These are phyloP conservation scores for Esperia sulphurella DNA, from an alignment of 2,888 invertebrate species.

Conservation along the genomic window DNA sequence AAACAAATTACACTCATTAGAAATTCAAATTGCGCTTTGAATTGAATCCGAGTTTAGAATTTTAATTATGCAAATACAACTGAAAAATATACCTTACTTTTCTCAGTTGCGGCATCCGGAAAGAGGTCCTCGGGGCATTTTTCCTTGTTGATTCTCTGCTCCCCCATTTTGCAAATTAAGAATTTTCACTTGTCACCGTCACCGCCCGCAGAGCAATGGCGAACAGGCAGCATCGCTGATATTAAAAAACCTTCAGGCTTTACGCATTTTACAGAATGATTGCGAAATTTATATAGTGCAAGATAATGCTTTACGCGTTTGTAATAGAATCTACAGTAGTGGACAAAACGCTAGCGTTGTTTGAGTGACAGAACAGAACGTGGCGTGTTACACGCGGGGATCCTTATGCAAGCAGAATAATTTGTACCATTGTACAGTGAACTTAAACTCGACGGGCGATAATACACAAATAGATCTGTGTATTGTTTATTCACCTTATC, in stretches of 20 bases:
- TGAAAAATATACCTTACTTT: background rate
- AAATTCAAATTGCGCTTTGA: background rate
- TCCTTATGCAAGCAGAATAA: background rate
- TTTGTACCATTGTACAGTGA: background rate
- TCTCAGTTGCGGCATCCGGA: background rate
- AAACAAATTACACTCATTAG: slow-evolving; percentile 1
- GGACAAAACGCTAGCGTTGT: background rate
- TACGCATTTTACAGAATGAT: background rate
- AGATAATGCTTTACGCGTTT: background rate
- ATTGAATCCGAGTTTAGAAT: background rate
- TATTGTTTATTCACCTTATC: background rate
- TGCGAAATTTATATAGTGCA: background rate
- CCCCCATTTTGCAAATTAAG: background rate
- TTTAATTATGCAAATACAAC: background rate
- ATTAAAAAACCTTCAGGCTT: background rate
- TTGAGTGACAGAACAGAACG: background rate
- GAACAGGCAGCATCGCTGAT: background rate
- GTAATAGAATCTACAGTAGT: background rate
- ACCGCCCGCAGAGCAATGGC: background rate
- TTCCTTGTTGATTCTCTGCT: background rate
- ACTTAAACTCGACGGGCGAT: background rate
- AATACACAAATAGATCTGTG: background rate
- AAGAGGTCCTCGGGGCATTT: background rate
- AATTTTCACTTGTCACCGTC: background rate
- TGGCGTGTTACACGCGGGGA: background rate